Evolutionary conservation across 2,888 invertebrate genomes (phyloP), one percentile per base, ranked within the genome.

Genomic region (Celastrina argiolus): DNA sequence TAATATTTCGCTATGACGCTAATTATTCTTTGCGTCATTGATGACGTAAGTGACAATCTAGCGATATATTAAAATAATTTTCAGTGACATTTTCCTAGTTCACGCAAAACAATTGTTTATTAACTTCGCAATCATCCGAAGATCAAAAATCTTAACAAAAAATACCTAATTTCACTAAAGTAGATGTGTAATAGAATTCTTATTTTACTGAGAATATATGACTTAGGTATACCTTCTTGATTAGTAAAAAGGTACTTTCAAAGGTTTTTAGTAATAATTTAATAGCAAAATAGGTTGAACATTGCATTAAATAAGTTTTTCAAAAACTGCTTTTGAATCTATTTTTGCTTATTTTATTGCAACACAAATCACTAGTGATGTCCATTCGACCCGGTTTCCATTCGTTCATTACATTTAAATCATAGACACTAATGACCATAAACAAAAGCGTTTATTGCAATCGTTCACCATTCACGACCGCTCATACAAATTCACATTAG

Each of bases 401-500:
- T 22, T 61, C 61, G 61, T 61, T 61, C 36, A 61, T 61, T 22
- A 36, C 18, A 36, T 61, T 61, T 39, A 61, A 61, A 61, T 61
- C 61, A 61, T 6, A 18, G 14, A 36, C 34, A 18, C 61, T 61
- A 36, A 36, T 59, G 22, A 61, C 22, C 61, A 39, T 39, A 61
- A 36, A 61, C 61, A 61, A 61, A 39, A 39, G 18, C 22, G 34
- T 61, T 61, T 61, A 61, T 61, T 14, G 61, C 36, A 61, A 34
- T 34, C 59, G 61, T 36, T 36, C 18, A 39, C 59, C 59, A 39
- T 36, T 61, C 36, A 64, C 51, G 31, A 64, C 28, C 64, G 51
- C 31, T 31, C 66, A 56, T 64, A 67, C 36, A 81, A 78, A 74
- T 74, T 74, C 69, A 75, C 71, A 72, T 78, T 79, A 80, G 76